These are phyloP conservation scores for Limnephilus rhombicus DNA, from an alignment of 2,888 invertebrate species.

Conservation along the genomic window DNA sequence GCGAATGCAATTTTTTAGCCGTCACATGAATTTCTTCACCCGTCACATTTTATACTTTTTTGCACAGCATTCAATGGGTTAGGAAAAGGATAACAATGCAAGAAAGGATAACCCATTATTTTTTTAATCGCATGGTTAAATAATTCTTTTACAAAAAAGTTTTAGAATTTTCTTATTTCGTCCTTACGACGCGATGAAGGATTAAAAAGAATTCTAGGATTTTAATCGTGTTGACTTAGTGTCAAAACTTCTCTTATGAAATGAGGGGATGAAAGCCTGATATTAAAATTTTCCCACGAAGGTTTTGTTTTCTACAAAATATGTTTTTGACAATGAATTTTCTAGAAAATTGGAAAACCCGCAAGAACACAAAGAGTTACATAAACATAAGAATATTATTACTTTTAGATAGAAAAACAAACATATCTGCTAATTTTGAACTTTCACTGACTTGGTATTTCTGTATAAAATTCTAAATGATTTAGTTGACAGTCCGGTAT, in stretches of 20 bases:
- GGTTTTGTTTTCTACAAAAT: not conserved
- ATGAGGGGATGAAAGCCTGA: not conserved
- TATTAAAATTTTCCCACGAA: not conserved
- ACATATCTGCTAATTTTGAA: not conserved
- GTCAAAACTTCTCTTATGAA: conserved; percentile 19
- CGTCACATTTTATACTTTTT: not conserved
- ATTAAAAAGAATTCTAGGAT: not conserved
- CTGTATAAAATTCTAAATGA: too few relatives aligned
- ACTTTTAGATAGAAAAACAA: not conserved
- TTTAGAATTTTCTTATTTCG: conserved; percentile 7
- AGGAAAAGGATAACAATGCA: not conserved
- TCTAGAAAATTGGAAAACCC: not conserved
- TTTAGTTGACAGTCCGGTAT: too few relatives aligned
- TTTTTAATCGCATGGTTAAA: conserved; percentile 13
- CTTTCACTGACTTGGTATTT: too few relatives aligned
- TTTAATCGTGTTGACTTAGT: not conserved
- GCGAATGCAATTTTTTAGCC: conserved; percentile 26
- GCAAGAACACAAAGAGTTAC: not conserved
- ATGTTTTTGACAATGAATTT: not conserved
- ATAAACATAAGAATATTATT: not conserved
- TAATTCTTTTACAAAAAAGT: not conserved
- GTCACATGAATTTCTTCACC: not conserved
- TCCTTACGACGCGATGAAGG: conserved; percentile 1
- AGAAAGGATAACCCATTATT: conserved; percentile 3
- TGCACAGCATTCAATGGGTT: not conserved